Evolutionary conservation across 1,140 invertebrate genomes (phyloP), one percentile per base, ranked within the genome.

Genomic region (Eumaeus atala): DNA sequence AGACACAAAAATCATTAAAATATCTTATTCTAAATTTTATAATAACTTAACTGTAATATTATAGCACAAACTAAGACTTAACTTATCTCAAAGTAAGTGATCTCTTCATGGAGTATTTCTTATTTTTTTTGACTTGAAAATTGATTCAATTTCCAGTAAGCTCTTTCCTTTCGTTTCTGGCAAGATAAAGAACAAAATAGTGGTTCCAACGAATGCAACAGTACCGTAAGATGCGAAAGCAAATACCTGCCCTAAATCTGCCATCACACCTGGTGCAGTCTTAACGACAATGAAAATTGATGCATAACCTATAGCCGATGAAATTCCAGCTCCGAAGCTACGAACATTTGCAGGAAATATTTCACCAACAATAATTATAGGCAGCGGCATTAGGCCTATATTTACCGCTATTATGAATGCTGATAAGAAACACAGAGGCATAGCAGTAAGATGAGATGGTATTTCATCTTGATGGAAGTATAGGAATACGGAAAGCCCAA

Each of bases 121-220:
- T 17, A 16, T 16, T 16, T 44, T 44, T 44, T 44, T 44, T 17
- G 6, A 9, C 12, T 44, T 44, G 17, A 44, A 44, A 5, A 44
- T 16, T 9, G 40, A 12, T 17, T 44, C 40, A 9, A 44, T 44
- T 44, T 44, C 40, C 7, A 44, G 16, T 9, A 44, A 44, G 17
- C 40, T 44, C 16, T 44, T 44, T 4, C 40, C 40, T 17, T 44
- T 44, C 9, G 40, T 44, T 44, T 44, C 40, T 44, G 40, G 40
- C 9, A 44, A 44, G 9, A 44, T 44, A 6, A 44, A 44, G 12
- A 17, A 44, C 16, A 44, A 9, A 17, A 44, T 44, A 44, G 40
- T 44, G 9, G 40, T 44, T 14, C 40, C 40, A 16, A 44, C 40
- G 9, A 44, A 44, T 17, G 40, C 40, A 3, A 44, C 40, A 44